Conservation (phyloP, 2,113 vertebrate genomes). For the Dendropsophus ebraccatus region DNA sequence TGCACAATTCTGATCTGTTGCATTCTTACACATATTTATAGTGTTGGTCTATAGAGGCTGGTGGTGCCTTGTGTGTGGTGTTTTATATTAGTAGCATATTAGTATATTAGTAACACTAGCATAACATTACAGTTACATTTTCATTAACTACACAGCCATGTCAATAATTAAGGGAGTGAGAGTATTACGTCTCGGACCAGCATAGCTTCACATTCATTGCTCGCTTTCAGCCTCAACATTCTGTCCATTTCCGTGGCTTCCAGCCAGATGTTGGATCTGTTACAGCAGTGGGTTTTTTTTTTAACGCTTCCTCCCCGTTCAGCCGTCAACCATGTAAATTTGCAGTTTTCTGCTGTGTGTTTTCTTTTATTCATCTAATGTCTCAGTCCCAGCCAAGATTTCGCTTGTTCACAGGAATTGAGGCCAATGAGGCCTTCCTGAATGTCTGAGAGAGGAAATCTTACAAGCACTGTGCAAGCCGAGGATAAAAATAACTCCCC, state of each 20-base stretch:
- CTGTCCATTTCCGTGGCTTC: slow-evolving; percentile 25
- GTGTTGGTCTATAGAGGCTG: neutral
- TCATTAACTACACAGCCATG: neutral
- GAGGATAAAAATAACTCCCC: slow-evolving; percentile 58
- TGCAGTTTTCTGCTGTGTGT: slow-evolving; percentile 59
- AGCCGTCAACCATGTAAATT: slow-evolving; percentile 52
- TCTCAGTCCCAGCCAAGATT: slow-evolving; percentile 52
- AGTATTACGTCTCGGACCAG: neutral
- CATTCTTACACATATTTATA: neutral
- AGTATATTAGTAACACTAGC: neutral
- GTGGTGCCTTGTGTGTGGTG: neutral
- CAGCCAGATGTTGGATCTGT: slow-evolving; percentile 51
- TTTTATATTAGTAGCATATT: too few relatives aligned
- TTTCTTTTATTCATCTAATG: slow-evolving; percentile 57
- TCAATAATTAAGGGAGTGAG: neutral
- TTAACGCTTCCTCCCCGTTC: slow-evolving; percentile 47
- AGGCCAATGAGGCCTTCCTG: slow-evolving; percentile 57
- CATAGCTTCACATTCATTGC: slow-evolving; percentile 20
- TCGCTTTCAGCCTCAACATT: slow-evolving; percentile 15
- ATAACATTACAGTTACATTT: neutral
- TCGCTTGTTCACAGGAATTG: slow-evolving; percentile 57
- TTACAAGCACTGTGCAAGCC: slow-evolving; percentile 53
- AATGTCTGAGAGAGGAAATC: slow-evolving; percentile 60
- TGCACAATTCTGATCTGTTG: neutral
- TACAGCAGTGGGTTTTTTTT: slow-evolving; percentile 45